Evolutionary conservation across 2,797 vertebrate genomes (phyloP).

Genomic region (Falco naumanni): DNA sequence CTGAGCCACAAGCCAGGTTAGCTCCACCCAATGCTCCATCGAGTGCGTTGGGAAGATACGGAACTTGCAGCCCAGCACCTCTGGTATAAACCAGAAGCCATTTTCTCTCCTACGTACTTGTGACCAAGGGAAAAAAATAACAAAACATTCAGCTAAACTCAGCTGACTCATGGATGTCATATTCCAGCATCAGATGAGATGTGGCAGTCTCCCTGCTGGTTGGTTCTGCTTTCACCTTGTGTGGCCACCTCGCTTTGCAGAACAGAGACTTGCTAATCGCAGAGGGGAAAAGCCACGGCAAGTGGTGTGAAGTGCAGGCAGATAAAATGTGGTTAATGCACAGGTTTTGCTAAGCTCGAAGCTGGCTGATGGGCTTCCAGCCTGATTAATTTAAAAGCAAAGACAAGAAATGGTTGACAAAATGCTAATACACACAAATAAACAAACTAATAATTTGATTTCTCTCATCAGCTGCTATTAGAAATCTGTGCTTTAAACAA

Average conservation of each 20-base stretch:
- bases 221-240: background rate
- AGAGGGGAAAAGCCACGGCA: background rate
- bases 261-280: background rate
- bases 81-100: background rate
- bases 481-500: background rate
- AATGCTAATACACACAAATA: background rate
- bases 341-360: background rate
- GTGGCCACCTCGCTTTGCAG: background rate
- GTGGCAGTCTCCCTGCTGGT: background rate
- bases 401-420: background rate
- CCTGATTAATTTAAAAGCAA: background rate
- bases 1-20: background rate
- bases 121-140: background rate
- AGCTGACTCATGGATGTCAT: background rate
- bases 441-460: background rate
- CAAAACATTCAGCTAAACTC: background rate
- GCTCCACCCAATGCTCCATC: background rate
- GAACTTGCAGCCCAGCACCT: background rate
- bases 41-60: background rate
- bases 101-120: background rate
- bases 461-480: background rate
- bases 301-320: background rate
- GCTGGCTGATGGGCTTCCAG: background rate
- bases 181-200: background rate
- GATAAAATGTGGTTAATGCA: background rate